Conservation (phyloP, 2,888 invertebrate genomes). For the Reticulitermes lucifugus region DNA sequence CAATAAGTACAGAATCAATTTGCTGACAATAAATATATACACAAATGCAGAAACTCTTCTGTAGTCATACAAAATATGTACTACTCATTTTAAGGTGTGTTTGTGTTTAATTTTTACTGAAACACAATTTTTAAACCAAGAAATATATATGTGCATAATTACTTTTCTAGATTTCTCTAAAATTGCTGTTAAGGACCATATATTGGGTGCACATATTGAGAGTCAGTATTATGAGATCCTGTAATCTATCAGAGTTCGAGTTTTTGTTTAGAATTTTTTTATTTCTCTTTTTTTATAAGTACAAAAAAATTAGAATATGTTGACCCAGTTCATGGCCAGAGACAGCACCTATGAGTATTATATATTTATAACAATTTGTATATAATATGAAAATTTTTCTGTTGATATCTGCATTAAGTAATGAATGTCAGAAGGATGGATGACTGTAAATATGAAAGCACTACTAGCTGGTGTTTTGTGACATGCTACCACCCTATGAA, state of each 20-base stretch:
- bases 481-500: slow-evolving; percentile 27
- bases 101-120: not conserved
- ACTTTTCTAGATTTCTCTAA: no score
- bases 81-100: not conserved
- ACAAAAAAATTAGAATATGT: not conserved
- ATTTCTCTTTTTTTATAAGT: not conserved
- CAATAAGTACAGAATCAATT: slow-evolving; percentile 3
- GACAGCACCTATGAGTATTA: not conserved
- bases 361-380: not conserved
- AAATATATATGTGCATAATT: not conserved
- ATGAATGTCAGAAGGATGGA: not conserved
- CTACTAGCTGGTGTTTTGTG: not conserved
- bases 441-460: not conserved
- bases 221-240: not conserved
- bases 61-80: not conserved
- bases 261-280: not conserved
- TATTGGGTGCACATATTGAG: not conserved
- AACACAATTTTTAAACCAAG: not conserved
- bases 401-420: not conserved
- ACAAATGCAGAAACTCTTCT: not conserved
- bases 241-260: not conserved
- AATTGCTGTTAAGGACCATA: not conserved
- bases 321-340: not conserved
- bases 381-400: not conserved
- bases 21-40: not conserved